A percentile compares a stretch with the other conserved stretches of the same genome.
Conservation (phyloP, 2,113 vertebrate genomes). For the Oreochromis aureus region DNA sequence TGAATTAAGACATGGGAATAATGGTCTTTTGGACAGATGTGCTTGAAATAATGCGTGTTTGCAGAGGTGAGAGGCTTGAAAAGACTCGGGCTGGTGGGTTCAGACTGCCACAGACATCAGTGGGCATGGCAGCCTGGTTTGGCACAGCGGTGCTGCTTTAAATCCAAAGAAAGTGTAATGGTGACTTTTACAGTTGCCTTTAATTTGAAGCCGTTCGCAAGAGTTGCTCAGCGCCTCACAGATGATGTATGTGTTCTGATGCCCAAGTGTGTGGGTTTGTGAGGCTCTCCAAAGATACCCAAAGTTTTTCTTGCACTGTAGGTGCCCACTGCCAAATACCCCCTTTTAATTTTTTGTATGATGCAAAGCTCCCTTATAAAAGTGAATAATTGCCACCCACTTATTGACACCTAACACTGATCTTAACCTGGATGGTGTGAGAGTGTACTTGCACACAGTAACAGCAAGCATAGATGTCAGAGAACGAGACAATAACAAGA, state of each 20-base stretch:
- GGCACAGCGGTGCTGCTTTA: slow-evolving; percentile 12
- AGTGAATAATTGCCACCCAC: neutral
- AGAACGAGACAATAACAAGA: neutral
- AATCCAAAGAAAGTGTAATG: slow-evolving; percentile 24
- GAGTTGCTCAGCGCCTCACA: slow-evolving; percentile 3
- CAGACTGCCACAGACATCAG: slow-evolving; percentile 11
- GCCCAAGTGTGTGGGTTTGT: slow-evolving; percentile 13
- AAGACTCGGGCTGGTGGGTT: neutral
- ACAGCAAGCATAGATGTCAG: neutral
- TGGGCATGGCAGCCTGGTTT: slow-evolving; percentile 5
- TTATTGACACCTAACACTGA: neutral
- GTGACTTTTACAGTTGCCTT: slow-evolving; percentile 36
- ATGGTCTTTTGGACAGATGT: neutral
- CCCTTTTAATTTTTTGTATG: neutral
- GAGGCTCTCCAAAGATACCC: neutral
- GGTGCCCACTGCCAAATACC: neutral
- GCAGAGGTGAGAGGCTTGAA: neutral
- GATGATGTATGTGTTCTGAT: slow-evolving; percentile 28
- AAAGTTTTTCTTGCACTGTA: neutral
- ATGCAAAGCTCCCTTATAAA: neutral
- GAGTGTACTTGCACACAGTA: neutral
- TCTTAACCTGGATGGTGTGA: slow-evolving; percentile 1
- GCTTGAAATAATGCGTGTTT: slow-evolving; percentile 11
- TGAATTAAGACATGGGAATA: slow-evolving; percentile 4
- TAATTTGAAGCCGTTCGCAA: slow-evolving; percentile 27